These are phyloP conservation scores for Stenchaetothrips biformis DNA, from an alignment of 2,888 invertebrate genomes.

Conservation along the genomic window DNA sequence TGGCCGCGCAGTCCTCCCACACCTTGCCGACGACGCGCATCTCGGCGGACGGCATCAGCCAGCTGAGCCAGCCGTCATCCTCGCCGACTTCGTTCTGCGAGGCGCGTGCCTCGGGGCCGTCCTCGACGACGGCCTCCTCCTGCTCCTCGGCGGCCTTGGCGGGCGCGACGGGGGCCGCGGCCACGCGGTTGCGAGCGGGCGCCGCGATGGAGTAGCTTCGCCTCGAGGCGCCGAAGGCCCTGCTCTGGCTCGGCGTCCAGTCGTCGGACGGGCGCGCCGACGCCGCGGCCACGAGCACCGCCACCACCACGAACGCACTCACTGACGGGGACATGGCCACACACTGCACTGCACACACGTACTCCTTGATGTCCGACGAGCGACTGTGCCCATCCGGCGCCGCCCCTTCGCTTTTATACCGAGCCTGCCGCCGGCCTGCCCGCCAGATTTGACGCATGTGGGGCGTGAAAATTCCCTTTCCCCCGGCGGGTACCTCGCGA, in stretches of 20 bases:
- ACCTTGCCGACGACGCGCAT: slow-evolving; percentile 24
- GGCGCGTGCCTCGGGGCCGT: slow-evolving; percentile 8
- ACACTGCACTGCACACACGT: not conserved
- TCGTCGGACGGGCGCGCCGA: not conserved
- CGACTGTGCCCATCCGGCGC: not conserved
- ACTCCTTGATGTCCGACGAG: not conserved
- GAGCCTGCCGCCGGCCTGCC: not conserved
- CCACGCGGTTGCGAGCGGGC: not conserved
- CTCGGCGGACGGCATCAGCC: slow-evolving; percentile 12
- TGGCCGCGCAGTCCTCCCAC: slow-evolving; percentile 61
- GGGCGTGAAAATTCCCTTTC: slow-evolving; percentile 23
- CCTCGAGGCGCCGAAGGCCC: slow-evolving; percentile 4
- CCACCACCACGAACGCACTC: not conserved
- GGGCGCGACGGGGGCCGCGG: not conserved
- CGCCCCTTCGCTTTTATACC: slow-evolving; percentile 11
- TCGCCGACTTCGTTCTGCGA: not conserved
- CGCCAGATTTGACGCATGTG: slow-evolving; percentile 8
- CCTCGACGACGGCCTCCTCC: not conserved
- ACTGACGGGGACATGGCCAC: not conserved
- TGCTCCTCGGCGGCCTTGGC: not conserved
- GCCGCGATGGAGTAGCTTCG: not conserved
- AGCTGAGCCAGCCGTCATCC: slow-evolving; percentile 6
- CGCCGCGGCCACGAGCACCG: not conserved
- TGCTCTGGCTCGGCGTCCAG: slow-evolving; percentile 5
- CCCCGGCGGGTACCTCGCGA: not conserved